phyloP scores from a whole-genome alignment of 1,140 invertebrate species.

The Conus ventricosus region DNA sequence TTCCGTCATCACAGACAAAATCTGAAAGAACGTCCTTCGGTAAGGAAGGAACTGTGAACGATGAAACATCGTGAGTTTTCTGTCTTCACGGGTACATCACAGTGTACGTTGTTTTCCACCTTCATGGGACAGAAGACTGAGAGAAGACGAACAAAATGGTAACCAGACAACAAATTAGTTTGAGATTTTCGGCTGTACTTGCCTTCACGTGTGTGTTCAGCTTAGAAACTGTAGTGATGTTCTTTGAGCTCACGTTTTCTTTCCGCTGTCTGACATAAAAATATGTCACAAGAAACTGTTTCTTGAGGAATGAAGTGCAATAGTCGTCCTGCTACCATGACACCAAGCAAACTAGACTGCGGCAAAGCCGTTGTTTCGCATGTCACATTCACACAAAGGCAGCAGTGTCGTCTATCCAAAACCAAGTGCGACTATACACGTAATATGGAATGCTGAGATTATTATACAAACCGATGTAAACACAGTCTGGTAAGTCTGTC shows the following conservation, averaged over 20 bases:
- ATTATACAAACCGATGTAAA: not conserved
- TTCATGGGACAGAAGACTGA: not conserved
- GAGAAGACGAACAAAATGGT: not conserved
- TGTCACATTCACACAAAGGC: not conserved
- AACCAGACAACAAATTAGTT: not conserved
- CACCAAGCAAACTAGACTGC: not conserved
- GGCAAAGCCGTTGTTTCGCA: not conserved
- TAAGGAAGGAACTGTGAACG: too few relatives aligned
- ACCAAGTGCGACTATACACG: not conserved
- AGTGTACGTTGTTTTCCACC: not conserved
- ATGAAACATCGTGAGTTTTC: too few relatives aligned
- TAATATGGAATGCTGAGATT: not conserved
- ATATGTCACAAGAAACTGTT: too few relatives aligned
- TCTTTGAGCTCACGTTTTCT: too few relatives aligned
- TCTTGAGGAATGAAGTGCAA: too few relatives aligned
- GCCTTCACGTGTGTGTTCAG: not conserved
- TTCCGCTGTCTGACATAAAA: too few relatives aligned
- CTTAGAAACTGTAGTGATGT: not conserved
- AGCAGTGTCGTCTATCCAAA: not conserved
- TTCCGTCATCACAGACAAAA: constrained; percentile 3
- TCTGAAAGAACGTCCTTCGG: too few relatives aligned
- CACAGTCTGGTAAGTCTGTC: not conserved
- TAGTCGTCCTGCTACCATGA: too few relatives aligned
- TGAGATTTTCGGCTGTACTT: not conserved
- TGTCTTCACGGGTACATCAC: too few relatives aligned